Conservation (phyloP, 2,113 vertebrate genomes). For the Chaetodon trifascialis region DNA sequence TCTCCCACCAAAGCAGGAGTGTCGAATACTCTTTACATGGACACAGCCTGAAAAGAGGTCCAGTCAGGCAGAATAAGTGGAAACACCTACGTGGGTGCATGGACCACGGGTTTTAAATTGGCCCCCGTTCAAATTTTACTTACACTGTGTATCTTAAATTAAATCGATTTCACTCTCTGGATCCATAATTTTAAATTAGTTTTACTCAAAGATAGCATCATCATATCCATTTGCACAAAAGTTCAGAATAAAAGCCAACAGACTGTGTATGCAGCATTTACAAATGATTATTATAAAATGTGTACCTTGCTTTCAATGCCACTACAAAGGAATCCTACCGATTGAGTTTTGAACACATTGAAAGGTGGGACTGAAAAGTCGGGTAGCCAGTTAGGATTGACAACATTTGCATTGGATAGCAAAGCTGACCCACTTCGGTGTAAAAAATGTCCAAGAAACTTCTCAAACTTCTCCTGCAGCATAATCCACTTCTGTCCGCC, state of each 20-base stretch:
- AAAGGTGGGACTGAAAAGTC: neutral
- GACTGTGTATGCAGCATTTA: neutral
- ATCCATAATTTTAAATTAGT: constrained; percentile 44
- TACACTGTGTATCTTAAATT: constrained; percentile 25
- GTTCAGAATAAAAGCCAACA: constrained; percentile 5
- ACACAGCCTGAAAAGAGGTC: neutral
- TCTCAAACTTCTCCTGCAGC: constrained; percentile 22
- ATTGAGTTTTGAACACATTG: neutral
- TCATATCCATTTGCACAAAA: neutral
- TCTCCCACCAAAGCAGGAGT: neutral
- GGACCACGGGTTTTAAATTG: neutral
- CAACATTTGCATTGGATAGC: constrained; percentile 2
- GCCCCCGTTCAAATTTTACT: constrained; percentile 5
- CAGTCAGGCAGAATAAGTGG: neutral
- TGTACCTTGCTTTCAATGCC: neutral
- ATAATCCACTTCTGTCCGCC: constrained; percentile 6
- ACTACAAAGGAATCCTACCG: neutral
- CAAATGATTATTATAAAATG: neutral
- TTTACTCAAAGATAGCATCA: constrained; percentile 28
- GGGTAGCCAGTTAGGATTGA: constrained; percentile 9
- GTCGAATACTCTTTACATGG: neutral
- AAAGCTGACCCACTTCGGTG: constrained; percentile 41
- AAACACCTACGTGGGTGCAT: neutral
- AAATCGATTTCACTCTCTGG: constrained; percentile 30
- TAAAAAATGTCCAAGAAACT: constrained; percentile 25